Percentiles rank a stretch among this genome's conserved stretches.
Evolutionary conservation across 1,140 invertebrate genomes (phyloP).

Genomic region (Tribolium castaneum): DNA sequence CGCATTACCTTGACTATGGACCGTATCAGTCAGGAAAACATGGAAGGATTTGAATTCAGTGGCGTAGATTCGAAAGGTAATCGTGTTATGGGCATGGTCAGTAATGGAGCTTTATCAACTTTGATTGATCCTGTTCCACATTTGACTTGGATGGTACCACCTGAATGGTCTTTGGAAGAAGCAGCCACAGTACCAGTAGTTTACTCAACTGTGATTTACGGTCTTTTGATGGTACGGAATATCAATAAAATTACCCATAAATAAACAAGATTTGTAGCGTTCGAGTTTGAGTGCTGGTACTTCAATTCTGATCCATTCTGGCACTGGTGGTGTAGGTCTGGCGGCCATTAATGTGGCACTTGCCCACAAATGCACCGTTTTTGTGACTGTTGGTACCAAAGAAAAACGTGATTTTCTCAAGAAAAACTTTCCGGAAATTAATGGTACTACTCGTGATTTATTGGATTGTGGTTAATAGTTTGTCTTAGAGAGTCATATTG

Average conservation of each 20-base stretch:
- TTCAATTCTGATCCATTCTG: slow-evolving; percentile 78
- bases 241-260: neutral
- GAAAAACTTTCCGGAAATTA: slow-evolving; percentile 70
- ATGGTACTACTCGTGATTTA: neutral
- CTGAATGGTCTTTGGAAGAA: slow-evolving; percentile 84
- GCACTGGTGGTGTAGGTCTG: slow-evolving; percentile 88
- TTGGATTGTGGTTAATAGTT: no score
- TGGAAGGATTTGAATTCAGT: slow-evolving; percentile 81
- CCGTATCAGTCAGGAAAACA: slow-evolving; percentile 71
- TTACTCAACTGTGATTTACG: slow-evolving; percentile 87
- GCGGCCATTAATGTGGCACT: slow-evolving; percentile 85
- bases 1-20: slow-evolving; percentile 69
- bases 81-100: slow-evolving; percentile 73
- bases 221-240: slow-evolving; percentile 68
- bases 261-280: neutral
- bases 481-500: no score
- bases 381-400: slow-evolving; percentile 79
- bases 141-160: slow-evolving; percentile 83
- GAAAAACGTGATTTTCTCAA: slow-evolving; percentile 84
- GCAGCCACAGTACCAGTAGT: slow-evolving; percentile 90
- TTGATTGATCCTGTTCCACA: slow-evolving; percentile 69
- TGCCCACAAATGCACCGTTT: slow-evolving; percentile 76
- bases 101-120: slow-evolving; percentile 71
- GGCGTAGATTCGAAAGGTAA: slow-evolving; percentile 54
- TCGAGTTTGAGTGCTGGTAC: neutral